Base-by-base conservation (phyloP, 2,888 invertebrate genomes). In the Drosophila histrio region DNA sequence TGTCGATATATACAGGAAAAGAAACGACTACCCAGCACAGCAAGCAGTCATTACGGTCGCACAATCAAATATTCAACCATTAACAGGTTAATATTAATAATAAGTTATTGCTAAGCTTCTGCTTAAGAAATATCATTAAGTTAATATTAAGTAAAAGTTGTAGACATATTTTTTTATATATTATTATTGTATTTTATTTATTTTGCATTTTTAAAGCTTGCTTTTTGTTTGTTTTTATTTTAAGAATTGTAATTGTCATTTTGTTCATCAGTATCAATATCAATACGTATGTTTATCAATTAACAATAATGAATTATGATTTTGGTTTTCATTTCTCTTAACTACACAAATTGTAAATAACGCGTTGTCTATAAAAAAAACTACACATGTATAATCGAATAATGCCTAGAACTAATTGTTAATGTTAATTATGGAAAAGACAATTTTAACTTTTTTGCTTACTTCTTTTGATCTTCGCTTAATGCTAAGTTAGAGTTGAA, bases 351-450 rank as follows among this genome's bases (percentile, higher is more conserved):
- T 60, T 80, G 77, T 79, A 84, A 84, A 75, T 70, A 82, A 81
- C 72, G 53, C 66, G 56, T 39, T 68, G 67, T 87, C 39, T 59
- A 34, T 58, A 72, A 56, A 69, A 63, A 85, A 87, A 77, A 63
- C 59, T 83, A 87, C 74, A 79, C 54, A 82, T 85, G 65, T 82
- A 87, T 78, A 87, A 87, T 82, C 88, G 82, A 85, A 85, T 87
- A 85, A 73, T 64, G 57, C 49, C 70, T 85, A 87, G 36, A 70
- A 44, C 82, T 87, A 87, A 19, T 65, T 76, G 79, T 87, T 74
- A 72, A 72, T 59, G 24, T 77, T 77, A 87, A 81, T 81, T 19
- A 30, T 73, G 76, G 54, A 85, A 85, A 85, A 73, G 68, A 73
- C 60, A 73, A 63, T 71, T 63, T 59, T 57, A 59, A 67, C 63